These are phyloP conservation scores for Dyspetes luteomarginatus DNA, from an alignment of 2,888 invertebrate species.

Conservation along the genomic window DNA sequence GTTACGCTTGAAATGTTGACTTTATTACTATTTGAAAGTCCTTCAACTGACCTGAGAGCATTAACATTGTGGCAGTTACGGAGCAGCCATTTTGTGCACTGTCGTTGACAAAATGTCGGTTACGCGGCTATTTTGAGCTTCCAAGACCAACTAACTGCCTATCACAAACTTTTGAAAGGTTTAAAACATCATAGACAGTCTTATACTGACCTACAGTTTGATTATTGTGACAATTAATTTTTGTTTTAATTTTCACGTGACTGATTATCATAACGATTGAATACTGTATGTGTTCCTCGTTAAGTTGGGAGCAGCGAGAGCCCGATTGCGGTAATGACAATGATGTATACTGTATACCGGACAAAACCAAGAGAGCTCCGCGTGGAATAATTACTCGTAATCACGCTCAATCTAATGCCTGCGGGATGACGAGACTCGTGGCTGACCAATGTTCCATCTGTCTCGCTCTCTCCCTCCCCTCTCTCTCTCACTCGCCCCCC, in stretches of 20 bases:
- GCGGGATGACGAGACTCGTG: conserved; percentile 75
- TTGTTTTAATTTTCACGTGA: not conserved
- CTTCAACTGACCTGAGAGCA: too few relatives aligned
- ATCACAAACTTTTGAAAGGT: too few relatives aligned
- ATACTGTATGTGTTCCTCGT: conserved; percentile 22
- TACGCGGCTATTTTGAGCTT: too few relatives aligned
- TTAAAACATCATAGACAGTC: too few relatives aligned
- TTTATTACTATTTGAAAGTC: too few relatives aligned
- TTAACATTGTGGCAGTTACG: too few relatives aligned
- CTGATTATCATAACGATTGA: not conserved
- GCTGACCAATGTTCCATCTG: conserved; percentile 36
- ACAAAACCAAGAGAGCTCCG: conserved; percentile 72
- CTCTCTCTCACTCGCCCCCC: conserved; percentile 7
- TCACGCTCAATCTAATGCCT: conserved; percentile 82
- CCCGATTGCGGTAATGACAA: conserved; percentile 58
- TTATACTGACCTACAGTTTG: too few relatives aligned
- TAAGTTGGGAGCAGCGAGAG: conserved; percentile 40
- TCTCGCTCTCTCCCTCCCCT: conserved; percentile 19
- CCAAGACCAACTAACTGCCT: too few relatives aligned
- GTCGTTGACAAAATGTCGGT: too few relatives aligned
- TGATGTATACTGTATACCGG: conserved; percentile 65
- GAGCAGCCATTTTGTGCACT: too few relatives aligned
- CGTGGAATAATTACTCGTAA: conserved; percentile 82
- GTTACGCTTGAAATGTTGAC: too few relatives aligned
- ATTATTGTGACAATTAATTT: not conserved